These are phyloP conservation scores for Macropodus opercularis DNA, from an alignment of 2,797 vertebrate species.

Conservation along the genomic window DNA sequence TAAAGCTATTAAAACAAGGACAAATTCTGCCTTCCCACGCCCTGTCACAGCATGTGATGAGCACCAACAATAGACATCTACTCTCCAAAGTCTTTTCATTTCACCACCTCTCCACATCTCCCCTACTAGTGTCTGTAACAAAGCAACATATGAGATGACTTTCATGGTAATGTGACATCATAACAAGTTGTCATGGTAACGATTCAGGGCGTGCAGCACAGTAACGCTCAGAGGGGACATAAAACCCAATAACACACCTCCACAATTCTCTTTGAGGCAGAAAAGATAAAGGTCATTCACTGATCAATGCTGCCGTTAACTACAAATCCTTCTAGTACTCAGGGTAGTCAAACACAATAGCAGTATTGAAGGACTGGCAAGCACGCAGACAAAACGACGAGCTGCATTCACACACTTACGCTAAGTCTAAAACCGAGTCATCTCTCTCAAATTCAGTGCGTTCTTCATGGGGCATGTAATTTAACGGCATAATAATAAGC, in stretches of 20 bases:
- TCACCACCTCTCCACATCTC: neutral
- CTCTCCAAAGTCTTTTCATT: neutral
- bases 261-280: conserved; percentile 1
- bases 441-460: no score
- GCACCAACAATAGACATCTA: neutral
- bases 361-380: conserved; percentile 10
- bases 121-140: conserved; percentile 8
- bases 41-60: neutral
- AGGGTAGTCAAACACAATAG: conserved; percentile 2
- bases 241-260: conserved; percentile 30
- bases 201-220: neutral
- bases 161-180: conserved; percentile 37
- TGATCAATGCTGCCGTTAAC: conserved; percentile 1
- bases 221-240: conserved; percentile 14
- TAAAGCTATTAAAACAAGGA: neutral
- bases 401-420: neutral
- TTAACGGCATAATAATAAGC: no score
- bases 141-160: conserved; percentile 27
- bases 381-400: conserved; percentile 9
- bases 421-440: no score
- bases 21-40: neutral
- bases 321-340: conserved; percentile 12
- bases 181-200: conserved; percentile 54
- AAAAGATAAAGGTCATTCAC: neutral
- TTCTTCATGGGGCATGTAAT: no score